Evolutionary conservation across 1,140 invertebrate genomes (phyloP).

Genomic region (Ridgeia piscesae): DNA sequence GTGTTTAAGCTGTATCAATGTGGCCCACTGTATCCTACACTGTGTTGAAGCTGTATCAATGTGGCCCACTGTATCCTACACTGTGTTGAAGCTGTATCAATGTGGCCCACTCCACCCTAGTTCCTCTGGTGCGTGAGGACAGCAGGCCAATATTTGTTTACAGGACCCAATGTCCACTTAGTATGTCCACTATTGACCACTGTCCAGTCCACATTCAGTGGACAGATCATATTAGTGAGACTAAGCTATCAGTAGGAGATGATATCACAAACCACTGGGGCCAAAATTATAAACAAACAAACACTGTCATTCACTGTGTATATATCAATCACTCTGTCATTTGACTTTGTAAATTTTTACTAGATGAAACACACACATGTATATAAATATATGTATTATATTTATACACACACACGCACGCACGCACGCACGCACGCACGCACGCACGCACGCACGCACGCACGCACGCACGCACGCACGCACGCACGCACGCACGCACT

Average conservation of each 20-base stretch:
- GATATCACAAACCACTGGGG: not conserved
- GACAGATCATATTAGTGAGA: not conserved
- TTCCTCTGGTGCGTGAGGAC: not conserved
- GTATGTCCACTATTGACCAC: not conserved
- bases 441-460: conserved; percentile 15
- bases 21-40: not conserved
- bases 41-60: not conserved
- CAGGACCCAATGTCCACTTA: not conserved
- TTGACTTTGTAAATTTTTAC: too few species aligned
- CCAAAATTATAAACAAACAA: too few species aligned
- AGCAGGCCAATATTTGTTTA: not conserved
- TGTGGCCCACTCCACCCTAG: not conserved
- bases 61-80: not conserved
- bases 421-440: not conserved
- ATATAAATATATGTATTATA: too few species aligned
- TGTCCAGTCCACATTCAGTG: not conserved
- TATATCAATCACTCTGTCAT: too few species aligned
- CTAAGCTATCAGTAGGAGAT: not conserved
- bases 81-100: not conserved
- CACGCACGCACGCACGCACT: conserved; percentile 9
- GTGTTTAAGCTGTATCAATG: too few species aligned
- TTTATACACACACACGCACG: too few species aligned
- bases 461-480: conserved; percentile 18
- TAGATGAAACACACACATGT: too few species aligned
- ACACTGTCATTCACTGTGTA: too few species aligned